These are phyloP conservation scores for Macrocentrus cingulum DNA, from an alignment of 1,140 invertebrate species.

Conservation along the genomic window DNA sequence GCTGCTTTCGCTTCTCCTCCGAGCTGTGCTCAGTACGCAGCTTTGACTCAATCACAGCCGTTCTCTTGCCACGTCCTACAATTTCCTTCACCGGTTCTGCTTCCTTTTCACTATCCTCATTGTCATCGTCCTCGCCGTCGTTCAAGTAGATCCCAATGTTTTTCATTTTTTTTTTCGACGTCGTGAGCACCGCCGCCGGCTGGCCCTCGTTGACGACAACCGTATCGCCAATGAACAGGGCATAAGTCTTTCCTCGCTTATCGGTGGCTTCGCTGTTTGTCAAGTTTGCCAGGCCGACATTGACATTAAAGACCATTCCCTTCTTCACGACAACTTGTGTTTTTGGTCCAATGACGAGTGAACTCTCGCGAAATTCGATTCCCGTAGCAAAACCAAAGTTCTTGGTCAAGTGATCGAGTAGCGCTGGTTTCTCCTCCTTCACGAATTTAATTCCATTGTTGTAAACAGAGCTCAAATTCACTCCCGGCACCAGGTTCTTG, in stretches of 20 bases:
- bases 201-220: slow-evolving; percentile 87
- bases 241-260: slow-evolving; percentile 86
- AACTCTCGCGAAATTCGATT: slow-evolving; percentile 96
- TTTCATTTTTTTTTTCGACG: slow-evolving; percentile 94
- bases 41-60: slow-evolving; percentile 93
- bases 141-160: slow-evolving; percentile 96
- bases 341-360: slow-evolving; percentile 89
- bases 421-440: slow-evolving; percentile 83
- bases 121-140: slow-evolving; percentile 86
- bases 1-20: slow-evolving; percentile 95
- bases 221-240: slow-evolving; percentile 96
- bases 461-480: slow-evolving; percentile 87
- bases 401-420: slow-evolving; percentile 92
- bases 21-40: slow-evolving; percentile 92
- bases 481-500: slow-evolving; percentile 79
- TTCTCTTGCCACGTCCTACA: slow-evolving; percentile 81
- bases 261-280: slow-evolving; percentile 81
- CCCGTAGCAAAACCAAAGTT: slow-evolving; percentile 96
- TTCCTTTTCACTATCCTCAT: slow-evolving; percentile 73
- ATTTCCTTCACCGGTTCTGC: slow-evolving; percentile 66
- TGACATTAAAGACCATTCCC: slow-evolving; percentile 97
- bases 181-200: slow-evolving; percentile 85
- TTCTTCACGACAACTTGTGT: slow-evolving; percentile 80
- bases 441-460: slow-evolving; percentile 80
- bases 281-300: slow-evolving; percentile 90